Percentiles rank a stretch among this genome's conserved stretches.
Evolutionary conservation across 2,888 invertebrate species (phyloP).

Genomic region (Caenorhabditis sp.): DNA sequence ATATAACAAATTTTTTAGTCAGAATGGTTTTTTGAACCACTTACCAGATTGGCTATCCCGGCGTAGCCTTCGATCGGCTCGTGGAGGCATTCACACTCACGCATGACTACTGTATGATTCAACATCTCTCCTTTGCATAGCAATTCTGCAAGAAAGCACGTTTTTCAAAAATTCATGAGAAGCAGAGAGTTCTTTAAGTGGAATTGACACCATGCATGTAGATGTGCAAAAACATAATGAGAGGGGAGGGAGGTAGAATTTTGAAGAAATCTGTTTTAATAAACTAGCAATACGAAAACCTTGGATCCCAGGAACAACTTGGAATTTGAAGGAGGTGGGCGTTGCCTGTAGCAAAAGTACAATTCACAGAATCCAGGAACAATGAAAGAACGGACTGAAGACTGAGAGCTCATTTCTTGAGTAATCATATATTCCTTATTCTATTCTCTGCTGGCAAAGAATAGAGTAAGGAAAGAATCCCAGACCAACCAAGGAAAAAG

Average conservation of each 20-base stretch:
- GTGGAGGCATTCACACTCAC: conserved; percentile 72
- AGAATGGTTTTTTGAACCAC: conserved; percentile 15
- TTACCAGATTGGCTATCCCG: conserved; percentile 65
- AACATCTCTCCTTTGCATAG: conserved; percentile 43
- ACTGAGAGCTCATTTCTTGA: conserved; percentile 2
- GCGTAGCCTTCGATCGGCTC: conserved; percentile 67
- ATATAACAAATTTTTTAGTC: background rate
- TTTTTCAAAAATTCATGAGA: conserved; percentile 8
- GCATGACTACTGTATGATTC: conserved; percentile 64
- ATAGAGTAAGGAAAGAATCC: too few species aligned
- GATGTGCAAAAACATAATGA: conserved; percentile 12
- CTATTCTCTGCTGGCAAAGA: background rate
- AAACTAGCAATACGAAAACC: too few species aligned
- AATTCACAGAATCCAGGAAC: background rate
- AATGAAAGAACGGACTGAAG: background rate
- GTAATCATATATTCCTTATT: background rate
- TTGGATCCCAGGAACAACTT: too few species aligned
- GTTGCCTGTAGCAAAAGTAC: too few species aligned
- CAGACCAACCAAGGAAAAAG: background rate
- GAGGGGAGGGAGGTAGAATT: background rate
- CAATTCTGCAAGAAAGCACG: conserved; percentile 49
- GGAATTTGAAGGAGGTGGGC: background rate
- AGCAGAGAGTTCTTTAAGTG: conserved; percentile 14
- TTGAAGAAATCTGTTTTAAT: too few species aligned
- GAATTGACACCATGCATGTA: conserved; percentile 29